Percentiles rank a stretch among this genome's conserved stretches.
Conservation (phyloP, 2,888 invertebrate species). For the Abscondita cerata region DNA sequence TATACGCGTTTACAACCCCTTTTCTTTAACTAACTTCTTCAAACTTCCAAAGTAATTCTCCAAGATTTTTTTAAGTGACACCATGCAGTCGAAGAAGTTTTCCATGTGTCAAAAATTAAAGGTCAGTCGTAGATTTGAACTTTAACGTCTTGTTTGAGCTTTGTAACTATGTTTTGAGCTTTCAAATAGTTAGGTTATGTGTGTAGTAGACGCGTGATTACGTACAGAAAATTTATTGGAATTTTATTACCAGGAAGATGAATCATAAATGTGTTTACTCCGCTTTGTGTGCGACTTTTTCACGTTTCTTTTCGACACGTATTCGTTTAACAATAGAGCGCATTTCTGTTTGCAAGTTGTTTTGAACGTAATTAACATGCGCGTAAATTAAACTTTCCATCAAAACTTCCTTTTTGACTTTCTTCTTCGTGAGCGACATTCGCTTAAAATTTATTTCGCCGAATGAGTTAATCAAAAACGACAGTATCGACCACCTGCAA, state of each 20-base stretch:
- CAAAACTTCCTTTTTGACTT: background rate
- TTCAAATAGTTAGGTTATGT: conserved; percentile 48
- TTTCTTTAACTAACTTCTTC: conserved; percentile 51
- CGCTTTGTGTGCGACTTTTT: conserved; percentile 6
- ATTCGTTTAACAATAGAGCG: background rate
- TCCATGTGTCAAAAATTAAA: conserved; percentile 34
- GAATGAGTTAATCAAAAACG: no score
- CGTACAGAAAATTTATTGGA: conserved; percentile 38
- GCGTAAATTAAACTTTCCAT: conserved; percentile 9
- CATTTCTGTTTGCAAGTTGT: conserved; percentile 6
- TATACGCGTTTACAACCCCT: conserved; percentile 52
- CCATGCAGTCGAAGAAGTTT: conserved; percentile 34
- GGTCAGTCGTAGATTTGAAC: conserved; percentile 43
- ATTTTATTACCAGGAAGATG: conserved; percentile 35
- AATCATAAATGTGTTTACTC: conserved; percentile 38
- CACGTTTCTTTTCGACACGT: background rate
- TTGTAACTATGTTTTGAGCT: conserved; percentile 43
- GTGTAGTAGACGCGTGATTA: conserved; percentile 39
- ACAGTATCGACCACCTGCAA: background rate
- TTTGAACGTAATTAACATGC: conserved; percentile 9
- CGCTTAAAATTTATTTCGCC: background rate
- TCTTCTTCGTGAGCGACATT: background rate
- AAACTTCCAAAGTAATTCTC: conserved; percentile 49
- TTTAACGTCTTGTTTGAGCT: conserved; percentile 42
- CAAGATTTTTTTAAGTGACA: conserved; percentile 39